Evolutionary conservation across 2,797 vertebrate species (phyloP).

Genomic region (Craterocephalus amniculus): DNA sequence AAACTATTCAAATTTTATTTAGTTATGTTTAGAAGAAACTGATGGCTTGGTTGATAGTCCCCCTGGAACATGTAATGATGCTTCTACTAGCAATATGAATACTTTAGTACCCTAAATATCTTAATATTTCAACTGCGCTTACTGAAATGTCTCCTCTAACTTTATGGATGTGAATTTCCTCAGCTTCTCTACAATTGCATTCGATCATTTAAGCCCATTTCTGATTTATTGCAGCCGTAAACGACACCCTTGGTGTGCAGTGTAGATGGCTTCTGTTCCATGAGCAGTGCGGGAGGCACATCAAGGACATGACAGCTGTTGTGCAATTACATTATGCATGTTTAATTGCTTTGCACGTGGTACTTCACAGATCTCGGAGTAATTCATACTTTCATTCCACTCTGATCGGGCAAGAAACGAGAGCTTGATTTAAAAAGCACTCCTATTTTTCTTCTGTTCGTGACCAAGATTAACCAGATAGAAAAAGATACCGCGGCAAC

Average conservation of each 20-base stretch:
- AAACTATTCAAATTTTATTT: too few species aligned
- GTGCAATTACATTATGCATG: conserved; percentile 35
- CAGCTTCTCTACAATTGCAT: neutral
- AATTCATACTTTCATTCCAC: conserved; percentile 25
- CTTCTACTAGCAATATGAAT: too few species aligned
- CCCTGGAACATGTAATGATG: too few species aligned
- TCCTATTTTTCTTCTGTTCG: conserved; percentile 10
- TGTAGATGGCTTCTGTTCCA: conserved; percentile 18
- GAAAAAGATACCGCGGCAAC: neutral
- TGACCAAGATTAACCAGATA: neutral
- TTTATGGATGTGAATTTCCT: neutral
- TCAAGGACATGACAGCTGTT: conserved; percentile 40
- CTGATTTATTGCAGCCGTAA: conserved; percentile 5
- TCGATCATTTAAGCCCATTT: neutral
- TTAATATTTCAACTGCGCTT: neutral
- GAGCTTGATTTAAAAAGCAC: conserved; percentile 13
- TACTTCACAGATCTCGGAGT: conserved; percentile 31
- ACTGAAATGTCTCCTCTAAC: neutral
- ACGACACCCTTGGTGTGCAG: neutral
- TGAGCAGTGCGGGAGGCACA: conserved; percentile 23
- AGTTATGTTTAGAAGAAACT: too few species aligned
- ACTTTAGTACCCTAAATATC: neutral
- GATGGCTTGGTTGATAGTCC: too few species aligned
- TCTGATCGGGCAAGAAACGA: neutral
- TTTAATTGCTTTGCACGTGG: conserved; percentile 27